phyloP scores from a whole-genome alignment of 2,797 vertebrate species.

The Scomberomorus guttatus region DNA sequence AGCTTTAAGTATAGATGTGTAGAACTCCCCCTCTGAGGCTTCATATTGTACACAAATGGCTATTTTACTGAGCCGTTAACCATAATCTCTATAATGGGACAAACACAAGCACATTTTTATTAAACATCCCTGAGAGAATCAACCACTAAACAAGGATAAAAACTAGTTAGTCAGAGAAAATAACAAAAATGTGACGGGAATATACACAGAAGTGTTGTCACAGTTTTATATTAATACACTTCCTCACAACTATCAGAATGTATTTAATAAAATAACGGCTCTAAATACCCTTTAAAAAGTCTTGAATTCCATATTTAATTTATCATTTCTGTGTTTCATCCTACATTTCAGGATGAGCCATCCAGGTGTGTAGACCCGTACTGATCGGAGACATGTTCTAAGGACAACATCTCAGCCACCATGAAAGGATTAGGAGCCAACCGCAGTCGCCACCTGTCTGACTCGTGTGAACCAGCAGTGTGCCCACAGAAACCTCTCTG shows the following conservation, averaged over 20 bases:
- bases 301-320: neutral
- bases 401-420: conserved; percentile 73
- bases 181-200: conserved; percentile 3
- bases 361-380: conserved; percentile 69
- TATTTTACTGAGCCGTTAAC: conserved; percentile 52
- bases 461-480: conserved; percentile 93
- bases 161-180: conserved; percentile 14
- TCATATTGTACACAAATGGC: conserved; percentile 46
- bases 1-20: conserved; percentile 55
- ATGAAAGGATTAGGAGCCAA: conserved; percentile 99
- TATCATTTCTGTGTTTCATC: conserved; percentile 13
- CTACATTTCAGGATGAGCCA: conserved; percentile 75
- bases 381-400: conserved; percentile 84
- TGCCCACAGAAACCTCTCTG: conserved; percentile 93
- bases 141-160: neutral
- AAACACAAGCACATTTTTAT: conserved; percentile 19
- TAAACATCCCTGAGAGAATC: conserved; percentile 23
- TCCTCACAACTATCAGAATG: neutral
- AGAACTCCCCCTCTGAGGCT: conserved; percentile 25
- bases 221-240: neutral
- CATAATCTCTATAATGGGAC: conserved; percentile 37
- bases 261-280: neutral
- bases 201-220: conserved; percentile 6
- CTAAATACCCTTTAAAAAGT: neutral
- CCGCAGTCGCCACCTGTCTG: conserved; percentile 95